Conservation (phyloP, 2,888 invertebrate genomes). For the Plemyria rubiginata region DNA sequence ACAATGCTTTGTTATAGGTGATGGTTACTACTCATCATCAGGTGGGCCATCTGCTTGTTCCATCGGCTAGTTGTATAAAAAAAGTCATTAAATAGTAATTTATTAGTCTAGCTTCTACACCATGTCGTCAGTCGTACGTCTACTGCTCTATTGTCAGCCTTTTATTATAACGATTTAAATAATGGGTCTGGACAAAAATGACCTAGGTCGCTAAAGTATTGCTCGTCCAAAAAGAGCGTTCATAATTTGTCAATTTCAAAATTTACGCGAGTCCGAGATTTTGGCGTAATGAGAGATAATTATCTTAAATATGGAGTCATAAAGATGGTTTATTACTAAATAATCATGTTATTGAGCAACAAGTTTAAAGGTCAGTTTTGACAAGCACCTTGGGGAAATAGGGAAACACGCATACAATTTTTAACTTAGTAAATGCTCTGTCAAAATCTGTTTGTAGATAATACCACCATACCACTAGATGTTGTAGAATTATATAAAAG, state of each 20-base stretch:
- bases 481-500: no score
- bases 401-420: no score
- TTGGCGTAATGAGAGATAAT: slow-evolving; percentile 10
- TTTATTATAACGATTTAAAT: not conserved
- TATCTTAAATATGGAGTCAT: slow-evolving; percentile 19
- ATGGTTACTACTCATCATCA: no score
- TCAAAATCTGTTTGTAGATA: no score
- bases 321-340: slow-evolving; percentile 20
- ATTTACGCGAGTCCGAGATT: not conserved
- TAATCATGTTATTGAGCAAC: slow-evolving; percentile 13
- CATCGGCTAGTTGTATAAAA: no score
- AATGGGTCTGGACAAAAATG: not conserved
- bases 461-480: no score
- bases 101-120: not conserved
- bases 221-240: slow-evolving; percentile 9
- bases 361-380: slow-evolving; percentile 12
- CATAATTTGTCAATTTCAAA: slow-evolving; percentile 5
- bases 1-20: no score
- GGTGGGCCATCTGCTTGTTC: no score
- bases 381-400: not conserved
- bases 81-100: no score
- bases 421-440: no score
- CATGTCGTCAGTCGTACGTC: not conserved
- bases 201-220: slow-evolving; percentile 8
- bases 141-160: not conserved